Percentiles rank a stretch among this genome's conserved stretches.
Conservation (phyloP, 2,113 vertebrate genomes). For the Uria aalge region DNA sequence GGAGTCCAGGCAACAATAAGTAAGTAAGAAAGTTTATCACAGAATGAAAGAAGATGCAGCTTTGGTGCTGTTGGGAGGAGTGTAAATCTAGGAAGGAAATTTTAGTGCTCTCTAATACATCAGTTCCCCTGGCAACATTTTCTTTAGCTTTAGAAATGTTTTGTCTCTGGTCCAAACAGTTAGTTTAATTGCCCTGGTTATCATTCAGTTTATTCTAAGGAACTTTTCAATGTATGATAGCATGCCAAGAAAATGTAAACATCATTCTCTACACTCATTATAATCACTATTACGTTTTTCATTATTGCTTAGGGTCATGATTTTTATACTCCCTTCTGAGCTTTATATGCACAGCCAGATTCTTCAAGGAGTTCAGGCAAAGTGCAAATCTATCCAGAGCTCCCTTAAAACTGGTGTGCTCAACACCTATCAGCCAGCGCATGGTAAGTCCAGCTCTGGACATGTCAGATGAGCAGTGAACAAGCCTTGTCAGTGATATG, state of each 20-base stretch:
- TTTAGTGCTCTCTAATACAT: not conserved
- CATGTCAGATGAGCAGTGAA: not conserved
- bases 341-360: not conserved
- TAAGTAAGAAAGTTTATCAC: not conserved
- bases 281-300: not conserved
- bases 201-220: slow-evolving; percentile 16
- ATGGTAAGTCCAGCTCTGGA: not conserved
- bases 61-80: not conserved
- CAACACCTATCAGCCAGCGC: not conserved
- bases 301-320: not conserved
- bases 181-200: slow-evolving; percentile 25
- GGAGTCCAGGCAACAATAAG: not conserved
- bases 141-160: slow-evolving; percentile 23
- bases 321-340: not conserved
- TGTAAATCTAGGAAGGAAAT: not conserved
- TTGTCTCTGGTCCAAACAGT: slow-evolving; percentile 39
- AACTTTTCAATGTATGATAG: not conserved
- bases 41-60: not conserved
- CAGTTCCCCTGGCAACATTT: slow-evolving; percentile 56
- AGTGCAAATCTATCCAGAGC: not conserved
- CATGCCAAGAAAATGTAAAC: not conserved
- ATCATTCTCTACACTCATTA: not conserved
- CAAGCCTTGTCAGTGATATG: not conserved
- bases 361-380: not conserved
- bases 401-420: not conserved